Evolutionary conservation across 53 echinoderm and acorn worm species (phyloP).

Genomic region (Echinarachnius parma): DNA sequence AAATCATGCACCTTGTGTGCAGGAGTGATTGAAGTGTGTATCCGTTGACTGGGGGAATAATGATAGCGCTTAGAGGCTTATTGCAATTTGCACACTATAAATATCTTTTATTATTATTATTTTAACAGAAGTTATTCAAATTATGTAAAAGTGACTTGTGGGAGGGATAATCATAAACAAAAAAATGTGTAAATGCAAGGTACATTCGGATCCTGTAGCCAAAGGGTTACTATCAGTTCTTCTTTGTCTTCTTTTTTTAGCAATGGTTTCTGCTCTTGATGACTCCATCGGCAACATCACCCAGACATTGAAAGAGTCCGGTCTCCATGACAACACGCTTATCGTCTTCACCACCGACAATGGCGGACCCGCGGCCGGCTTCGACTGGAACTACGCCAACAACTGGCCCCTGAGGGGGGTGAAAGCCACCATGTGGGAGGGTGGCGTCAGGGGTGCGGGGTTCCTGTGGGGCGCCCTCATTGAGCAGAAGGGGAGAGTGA

Average conservation of each 20-base stretch:
- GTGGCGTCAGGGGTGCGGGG: constrained; percentile 74
- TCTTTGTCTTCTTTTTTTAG: constrained; percentile 28
- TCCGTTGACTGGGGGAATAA: too few relatives aligned
- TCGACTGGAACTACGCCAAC: constrained; percentile 78
- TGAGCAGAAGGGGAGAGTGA: constrained; percentile 58
- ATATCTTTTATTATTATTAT: too few relatives aligned
- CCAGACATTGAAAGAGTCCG: constrained; percentile 56
- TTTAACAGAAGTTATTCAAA: too few relatives aligned
- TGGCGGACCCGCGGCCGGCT: constrained; percentile 82
- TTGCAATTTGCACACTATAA: too few relatives aligned
- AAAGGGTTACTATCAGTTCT: neutral
- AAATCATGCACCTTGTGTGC: too few relatives aligned
- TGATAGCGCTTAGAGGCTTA: too few relatives aligned
- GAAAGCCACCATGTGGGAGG: constrained; percentile 86
- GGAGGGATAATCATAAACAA: neutral
- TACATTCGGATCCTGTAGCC: neutral
- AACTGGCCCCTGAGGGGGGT: constrained; percentile 83
- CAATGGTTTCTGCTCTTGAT: constrained; percentile 81
- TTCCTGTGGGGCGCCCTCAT: constrained; percentile 69
- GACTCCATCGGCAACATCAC: constrained; percentile 84
- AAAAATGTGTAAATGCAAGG: neutral
- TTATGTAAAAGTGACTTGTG: too few relatives aligned
- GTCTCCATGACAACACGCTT: constrained; percentile 76
- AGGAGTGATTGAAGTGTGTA: too few relatives aligned
- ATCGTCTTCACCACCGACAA: constrained; percentile 91